Evolutionary conservation across 2,797 vertebrate species (phyloP).

Genomic region (Otolemur crassicaudatus): DNA sequence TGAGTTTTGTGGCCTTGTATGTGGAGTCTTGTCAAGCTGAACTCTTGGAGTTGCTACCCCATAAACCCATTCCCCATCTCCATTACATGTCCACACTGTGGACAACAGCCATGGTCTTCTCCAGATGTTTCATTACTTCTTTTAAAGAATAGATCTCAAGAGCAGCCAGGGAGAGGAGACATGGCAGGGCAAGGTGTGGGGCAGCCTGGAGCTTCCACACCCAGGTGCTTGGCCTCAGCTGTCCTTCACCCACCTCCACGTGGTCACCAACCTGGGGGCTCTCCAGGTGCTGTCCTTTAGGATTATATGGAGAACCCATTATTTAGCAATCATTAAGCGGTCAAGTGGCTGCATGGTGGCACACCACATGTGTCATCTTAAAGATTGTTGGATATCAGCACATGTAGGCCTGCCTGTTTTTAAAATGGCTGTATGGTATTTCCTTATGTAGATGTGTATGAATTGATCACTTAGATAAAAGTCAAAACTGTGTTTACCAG

Average conservation of each 20-base stretch:
- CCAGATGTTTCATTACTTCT: not conserved
- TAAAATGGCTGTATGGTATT: too few relatives aligned
- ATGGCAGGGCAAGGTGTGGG: not conserved
- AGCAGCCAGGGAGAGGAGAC: too few relatives aligned
- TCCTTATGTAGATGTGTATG: too few relatives aligned
- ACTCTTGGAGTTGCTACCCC: not conserved
- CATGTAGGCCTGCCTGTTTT: too few relatives aligned
- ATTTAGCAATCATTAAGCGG: not conserved
- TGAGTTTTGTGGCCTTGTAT: not conserved
- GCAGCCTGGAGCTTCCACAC: not conserved
- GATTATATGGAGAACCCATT: not conserved
- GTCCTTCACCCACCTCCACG: not conserved
- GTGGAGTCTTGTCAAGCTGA: not conserved
- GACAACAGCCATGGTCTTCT: not conserved
- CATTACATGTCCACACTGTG: not conserved
- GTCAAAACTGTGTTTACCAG: too few relatives aligned
- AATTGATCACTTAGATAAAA: too few relatives aligned
- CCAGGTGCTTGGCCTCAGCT: not conserved
- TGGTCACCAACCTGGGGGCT: not conserved
- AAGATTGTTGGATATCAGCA: too few relatives aligned
- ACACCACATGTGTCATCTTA: too few relatives aligned
- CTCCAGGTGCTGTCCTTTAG: not conserved
- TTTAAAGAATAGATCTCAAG: not conserved
- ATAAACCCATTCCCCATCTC: too few relatives aligned
- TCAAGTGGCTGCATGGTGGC: too few relatives aligned